Evolutionary conservation across 2,888 invertebrate genomes (phyloP).

Genomic region (Drosophila antonietae): DNA sequence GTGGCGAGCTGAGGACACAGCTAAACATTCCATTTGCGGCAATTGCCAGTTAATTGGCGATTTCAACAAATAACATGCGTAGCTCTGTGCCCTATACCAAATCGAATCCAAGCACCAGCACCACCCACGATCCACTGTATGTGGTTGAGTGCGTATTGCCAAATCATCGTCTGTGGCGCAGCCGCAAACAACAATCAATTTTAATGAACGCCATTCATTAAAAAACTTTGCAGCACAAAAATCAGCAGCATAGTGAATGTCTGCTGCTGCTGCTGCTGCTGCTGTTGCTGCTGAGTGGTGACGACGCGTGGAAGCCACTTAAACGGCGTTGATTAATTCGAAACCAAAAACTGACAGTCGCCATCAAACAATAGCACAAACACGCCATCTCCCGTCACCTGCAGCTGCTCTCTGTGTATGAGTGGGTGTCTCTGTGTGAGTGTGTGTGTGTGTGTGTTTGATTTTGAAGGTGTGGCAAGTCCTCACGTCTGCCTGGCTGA

Average conservation of each 20-base stretch:
- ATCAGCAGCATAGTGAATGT: slow-evolving; percentile 37
- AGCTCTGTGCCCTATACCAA: slow-evolving; percentile 9
- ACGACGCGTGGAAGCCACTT: slow-evolving; percentile 69
- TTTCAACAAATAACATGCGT: slow-evolving; percentile 70
- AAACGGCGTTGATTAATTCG: slow-evolving; percentile 74
- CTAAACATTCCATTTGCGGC: slow-evolving; percentile 38
- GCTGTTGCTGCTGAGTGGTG: slow-evolving; percentile 27
- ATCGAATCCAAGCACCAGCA: background rate
- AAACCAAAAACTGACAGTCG: slow-evolving; percentile 76
- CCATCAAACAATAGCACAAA: slow-evolving; percentile 59
- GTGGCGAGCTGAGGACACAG: background rate
- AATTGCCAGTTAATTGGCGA: slow-evolving; percentile 78
- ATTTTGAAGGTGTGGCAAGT: slow-evolving; percentile 44
- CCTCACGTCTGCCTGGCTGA: slow-evolving; percentile 50
- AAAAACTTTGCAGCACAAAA: slow-evolving; percentile 67
- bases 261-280: slow-evolving; percentile 15
- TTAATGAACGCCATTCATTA: slow-evolving; percentile 79
- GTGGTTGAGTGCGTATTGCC: slow-evolving; percentile 53
- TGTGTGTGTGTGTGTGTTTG: slow-evolving; percentile 16
- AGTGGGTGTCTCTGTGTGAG: slow-evolving; percentile 4
- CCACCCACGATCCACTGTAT: background rate
- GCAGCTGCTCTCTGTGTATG: slow-evolving; percentile 33
- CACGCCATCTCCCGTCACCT: slow-evolving; percentile 55
- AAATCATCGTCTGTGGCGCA: slow-evolving; percentile 64
- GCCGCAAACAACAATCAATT: slow-evolving; percentile 78